Base-by-base conservation (phyloP, 2,888 invertebrate genomes). In the Drosophila pegasa region DNA sequence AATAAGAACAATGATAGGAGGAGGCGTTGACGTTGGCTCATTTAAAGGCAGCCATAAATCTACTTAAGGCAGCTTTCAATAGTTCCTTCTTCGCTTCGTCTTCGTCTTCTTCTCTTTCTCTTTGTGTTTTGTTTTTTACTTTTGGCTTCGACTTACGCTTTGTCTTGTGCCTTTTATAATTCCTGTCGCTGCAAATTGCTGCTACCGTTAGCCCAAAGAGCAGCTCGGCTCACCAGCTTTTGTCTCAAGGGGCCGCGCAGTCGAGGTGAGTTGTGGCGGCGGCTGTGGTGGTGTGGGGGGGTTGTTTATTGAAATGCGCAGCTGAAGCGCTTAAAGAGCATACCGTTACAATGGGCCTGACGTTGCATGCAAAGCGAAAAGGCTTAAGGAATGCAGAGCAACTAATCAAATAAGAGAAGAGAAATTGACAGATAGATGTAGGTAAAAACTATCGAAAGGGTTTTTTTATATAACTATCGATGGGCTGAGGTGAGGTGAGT, bases 31-130 rank as follows among this genome's bases (percentile, higher is more conserved):
- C 50, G 65, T 41, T 37, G 47, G 62, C 56, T 69, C 60, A 68
- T 67, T 79, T 75, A 40, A 78, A 72, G 78, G 80, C 80, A 88
- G 84, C 73, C 84, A 88, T 83, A 85, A 85, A 85, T 88, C 80
- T 83, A 88, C 85, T 83, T 88, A 73, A 80, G 76, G 71, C 84
- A 70, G 88, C 78, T 88, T 80, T 77, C 69, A 64, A 87, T 82
- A 82, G 74, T 84, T 74, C 71, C 52, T 45, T 35, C 51, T n/a
- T n/a, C n/a, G n/a, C n/a, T n/a, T n/a, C n/a, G n/a, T 16, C 52
- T 50, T 9, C 29, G 63, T 64, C 35, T 47, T 14, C 18, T 47
- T 61, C 38, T 55, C 38, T 20, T 56, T 61, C 27, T 67, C 37
- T 73, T 58, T 48, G 25, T 40, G 16, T 20, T 31, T 31, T 3